Percentiles rank a stretch among this genome's conserved stretches.
Conservation (phyloP, 1,140 invertebrate genomes). For the Drosophila willistoni region DNA sequence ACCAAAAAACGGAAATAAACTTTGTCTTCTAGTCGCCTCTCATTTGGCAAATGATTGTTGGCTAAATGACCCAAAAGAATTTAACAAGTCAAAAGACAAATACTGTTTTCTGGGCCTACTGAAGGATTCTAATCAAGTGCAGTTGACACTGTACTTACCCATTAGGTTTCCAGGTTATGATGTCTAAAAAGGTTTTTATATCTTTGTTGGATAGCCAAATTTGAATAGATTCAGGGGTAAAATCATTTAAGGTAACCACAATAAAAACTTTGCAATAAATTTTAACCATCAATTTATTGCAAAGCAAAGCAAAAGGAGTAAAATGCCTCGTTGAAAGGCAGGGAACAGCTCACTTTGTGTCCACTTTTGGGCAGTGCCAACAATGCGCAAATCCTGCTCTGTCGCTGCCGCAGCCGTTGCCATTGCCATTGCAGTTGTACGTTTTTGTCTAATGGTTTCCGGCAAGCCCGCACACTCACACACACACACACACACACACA, state of each 20-base stretch:
- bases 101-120: constrained; percentile 3
- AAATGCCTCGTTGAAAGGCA: neutral
- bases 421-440: constrained; percentile 63
- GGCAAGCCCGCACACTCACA: constrained; percentile 49
- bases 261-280: no score
- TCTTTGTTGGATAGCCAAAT: no score
- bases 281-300: no score
- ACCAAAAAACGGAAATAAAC: constrained; percentile 9
- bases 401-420: constrained; percentile 3
- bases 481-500: constrained; percentile 27
- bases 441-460: constrained; percentile 80
- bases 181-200: no score
- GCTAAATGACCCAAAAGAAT: neutral
- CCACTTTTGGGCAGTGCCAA: constrained; percentile 74
- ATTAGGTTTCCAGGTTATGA: no score
- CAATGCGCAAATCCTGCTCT: constrained; percentile 71
- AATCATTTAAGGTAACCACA: no score
- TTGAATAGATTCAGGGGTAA: no score
- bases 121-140: no score
- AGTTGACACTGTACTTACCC: no score
- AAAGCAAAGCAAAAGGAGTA: neutral
- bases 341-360: constrained; percentile 43
- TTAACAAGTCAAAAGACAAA: constrained; percentile 44
- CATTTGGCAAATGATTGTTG: neutral
- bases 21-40: neutral